Evolutionary conservation across 2,113 vertebrate genomes (phyloP), one percentile per base, ranked within the genome.

Genomic region (Chiloscyllium plagiosum): DNA sequence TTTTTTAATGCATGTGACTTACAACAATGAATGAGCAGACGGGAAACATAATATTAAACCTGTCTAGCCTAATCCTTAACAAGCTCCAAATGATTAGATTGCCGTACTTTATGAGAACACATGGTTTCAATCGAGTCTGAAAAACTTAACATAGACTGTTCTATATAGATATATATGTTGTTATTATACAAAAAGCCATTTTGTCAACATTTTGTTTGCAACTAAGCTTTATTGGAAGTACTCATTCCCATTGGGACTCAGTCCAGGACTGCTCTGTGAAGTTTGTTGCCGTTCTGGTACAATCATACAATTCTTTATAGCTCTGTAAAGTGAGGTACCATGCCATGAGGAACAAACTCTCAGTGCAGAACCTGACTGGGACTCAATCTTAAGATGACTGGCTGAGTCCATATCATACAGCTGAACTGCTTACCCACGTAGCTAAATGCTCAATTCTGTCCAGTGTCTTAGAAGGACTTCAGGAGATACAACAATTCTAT

Each of bases 1-100:
- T 68, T 94, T 68, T 22, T 94, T 33, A 95, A 70, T 72, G 12
- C 42, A 72, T 76, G 24, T 68, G 12, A 50, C 10, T 95, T 95
- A 70, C 69, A 95, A 33, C 69, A 95, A 50, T 72, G 94, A 72
- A 95, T 42, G 3, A 26, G 69, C 13, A 95, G 37, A 72, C 37
- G 20, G n/a, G 68, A 47, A 70, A 76, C 69, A 70, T 72, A 50
- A 72, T 72, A 95, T 72, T 95, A 76, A 95, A 95, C 47, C 12
- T 72, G 94, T 95, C 93, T 72, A 69, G 66, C 93, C 93, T 50
- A 47, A 94, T 94, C 93, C 61, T 42, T 94, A 94, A 94, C 56
- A 94, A 93, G 90, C 90, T 93, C 10, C 90, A 93, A 93, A 93
- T 93, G 29, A 93, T 93, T 65, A 94, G 90, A 68, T 94, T 68